Evolutionary conservation across 2,888 invertebrate genomes (phyloP), one percentile per base, ranked within the genome.

Genomic region (Eulithis prunata): DNA sequence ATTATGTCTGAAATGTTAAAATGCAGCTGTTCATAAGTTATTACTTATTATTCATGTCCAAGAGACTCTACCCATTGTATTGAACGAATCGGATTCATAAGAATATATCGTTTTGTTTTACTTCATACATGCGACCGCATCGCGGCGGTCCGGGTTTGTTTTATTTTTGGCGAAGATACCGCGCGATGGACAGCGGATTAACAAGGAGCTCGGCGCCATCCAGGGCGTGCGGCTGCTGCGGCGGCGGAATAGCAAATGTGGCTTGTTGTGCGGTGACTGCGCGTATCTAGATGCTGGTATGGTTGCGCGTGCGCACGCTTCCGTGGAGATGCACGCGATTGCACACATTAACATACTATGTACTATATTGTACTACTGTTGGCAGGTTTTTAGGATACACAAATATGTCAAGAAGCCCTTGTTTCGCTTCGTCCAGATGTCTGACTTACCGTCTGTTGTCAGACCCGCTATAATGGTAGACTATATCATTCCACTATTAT

Each of bases 111-210:
- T 49, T 82, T 41, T 82, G 74, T 81, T 85, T 80, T 79, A 73
- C 81, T 80, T 74, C 62, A 66, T 74, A 60, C 38, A 51, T 28
- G 32, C 60, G 67, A 49, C 52, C 57, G 65, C 68, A 57, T 66
- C 62, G 68, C 54, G 69, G 68, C 73, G 75, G 75, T 73, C 75
- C 62, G 67, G 54, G 71, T 72, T 75, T 75, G 79, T 86, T 87
- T 86, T 85, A 74, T 85, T 87, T 87, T 86, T 84, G 78, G 81
- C 74, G 73, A 70, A 72, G 74, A 78, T 79, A 80, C 85, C 83
- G 85, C 84, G 85, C 88, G 89, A 88, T 87, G 88, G 86, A 85
- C 86, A 84, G 74, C 75, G 89, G 89, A 89, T 91, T 90, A 90
- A 90, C 91, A 88, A 83, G 84, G 81, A 81, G 81, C 81, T 80